phyloP scores from a whole-genome alignment of 2,797 vertebrate genomes.

The Rhinoraja longicauda region DNA sequence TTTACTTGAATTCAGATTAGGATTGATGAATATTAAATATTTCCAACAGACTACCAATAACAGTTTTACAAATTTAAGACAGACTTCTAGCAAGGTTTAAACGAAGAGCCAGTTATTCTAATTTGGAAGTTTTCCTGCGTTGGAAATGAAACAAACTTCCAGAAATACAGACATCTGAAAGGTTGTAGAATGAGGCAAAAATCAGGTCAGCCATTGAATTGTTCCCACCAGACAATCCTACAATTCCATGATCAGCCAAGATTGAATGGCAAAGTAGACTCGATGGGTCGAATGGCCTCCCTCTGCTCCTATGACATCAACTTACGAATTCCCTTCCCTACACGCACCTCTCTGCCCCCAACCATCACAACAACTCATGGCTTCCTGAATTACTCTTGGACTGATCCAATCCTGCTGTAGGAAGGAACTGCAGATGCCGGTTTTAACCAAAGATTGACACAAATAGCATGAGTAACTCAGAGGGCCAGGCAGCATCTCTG shows the following conservation, averaged over 20 bases:
- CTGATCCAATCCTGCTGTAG: too few relatives aligned
- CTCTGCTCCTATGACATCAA: too few relatives aligned
- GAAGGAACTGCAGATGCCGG: too few relatives aligned
- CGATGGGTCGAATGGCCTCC: too few relatives aligned
- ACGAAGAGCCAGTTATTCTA: neutral
- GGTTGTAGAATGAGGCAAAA: neutral
- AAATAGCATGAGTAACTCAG: too few relatives aligned
- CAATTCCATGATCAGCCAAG: neutral
- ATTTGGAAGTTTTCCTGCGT: neutral
- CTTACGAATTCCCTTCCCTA: too few relatives aligned
- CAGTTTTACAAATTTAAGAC: neutral
- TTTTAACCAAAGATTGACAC: too few relatives aligned
- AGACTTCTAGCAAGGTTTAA: neutral
- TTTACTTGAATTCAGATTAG: conserved; percentile 7
- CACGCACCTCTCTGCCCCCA: too few relatives aligned
- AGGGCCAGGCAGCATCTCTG: too few relatives aligned
- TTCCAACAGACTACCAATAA: neutral
- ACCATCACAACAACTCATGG: neutral
- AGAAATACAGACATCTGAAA: neutral
- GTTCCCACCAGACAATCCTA: neutral
- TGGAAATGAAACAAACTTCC: neutral
- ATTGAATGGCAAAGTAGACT: too few relatives aligned
- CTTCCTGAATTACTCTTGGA: neutral
- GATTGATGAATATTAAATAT: conserved; percentile 1
- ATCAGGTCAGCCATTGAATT: neutral